These are phyloP conservation scores for Agonopterix subpropinquella DNA, from an alignment of 2,888 invertebrate species.

Conservation along the genomic window DNA sequence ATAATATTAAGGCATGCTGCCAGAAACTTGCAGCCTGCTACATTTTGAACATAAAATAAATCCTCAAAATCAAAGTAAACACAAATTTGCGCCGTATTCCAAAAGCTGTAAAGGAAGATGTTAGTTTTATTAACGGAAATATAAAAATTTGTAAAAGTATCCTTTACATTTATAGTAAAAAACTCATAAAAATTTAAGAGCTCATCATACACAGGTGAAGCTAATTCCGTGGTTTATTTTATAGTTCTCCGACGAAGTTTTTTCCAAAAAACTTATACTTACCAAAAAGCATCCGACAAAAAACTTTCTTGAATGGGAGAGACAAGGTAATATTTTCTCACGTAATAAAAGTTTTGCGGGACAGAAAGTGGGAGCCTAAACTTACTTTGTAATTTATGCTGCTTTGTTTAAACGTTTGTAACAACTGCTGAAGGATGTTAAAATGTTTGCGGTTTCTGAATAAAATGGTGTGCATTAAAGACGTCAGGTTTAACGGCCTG, in stretches of 20 bases:
- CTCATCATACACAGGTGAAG: constrained; percentile 43
- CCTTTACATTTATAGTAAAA: constrained; percentile 27
- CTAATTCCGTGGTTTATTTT: constrained; percentile 32
- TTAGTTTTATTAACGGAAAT: neutral
- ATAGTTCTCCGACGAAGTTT: constrained; percentile 22
- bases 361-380: constrained; percentile 21
- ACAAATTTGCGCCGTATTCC: constrained; percentile 1
- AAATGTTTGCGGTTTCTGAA: constrained; percentile 8
- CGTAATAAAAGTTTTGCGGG: constrained; percentile 33
- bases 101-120: neutral
- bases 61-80: neutral
- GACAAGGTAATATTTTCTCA: constrained; percentile 24
- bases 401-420: constrained; percentile 35
- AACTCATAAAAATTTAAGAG: constrained; percentile 39
- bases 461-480: constrained; percentile 5
- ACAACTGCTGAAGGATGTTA: constrained; percentile 14
- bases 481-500: constrained; percentile 4
- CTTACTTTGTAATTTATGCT: constrained; percentile 47
- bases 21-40: constrained; percentile 31
- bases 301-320: neutral
- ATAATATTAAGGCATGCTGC: constrained; percentile 55
- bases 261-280: neutral
- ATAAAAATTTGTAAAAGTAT: constrained; percentile 11
- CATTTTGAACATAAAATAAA: neutral
- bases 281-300: neutral